phyloP scores from a whole-genome alignment of 1,140 invertebrate species.

The Tenebrio molitor region DNA sequence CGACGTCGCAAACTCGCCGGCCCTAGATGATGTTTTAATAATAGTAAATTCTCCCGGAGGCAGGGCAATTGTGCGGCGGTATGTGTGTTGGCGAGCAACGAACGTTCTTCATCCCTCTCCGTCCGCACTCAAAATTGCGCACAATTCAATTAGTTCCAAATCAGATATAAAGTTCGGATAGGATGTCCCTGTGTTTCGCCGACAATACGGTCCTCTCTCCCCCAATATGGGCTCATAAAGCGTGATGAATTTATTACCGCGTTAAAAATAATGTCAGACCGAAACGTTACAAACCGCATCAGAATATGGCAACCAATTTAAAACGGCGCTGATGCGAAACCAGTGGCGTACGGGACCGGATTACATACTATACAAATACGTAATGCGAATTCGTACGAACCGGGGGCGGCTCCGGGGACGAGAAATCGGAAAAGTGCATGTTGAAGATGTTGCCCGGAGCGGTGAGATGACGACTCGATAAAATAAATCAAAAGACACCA shows the following conservation, averaged over 20 bases:
- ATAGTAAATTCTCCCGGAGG: constrained; percentile 46
- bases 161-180: constrained; percentile 49
- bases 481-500: constrained; percentile 30
- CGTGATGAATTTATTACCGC: constrained; percentile 53
- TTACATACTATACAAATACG: constrained; percentile 1
- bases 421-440: constrained; percentile 5
- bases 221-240: constrained; percentile 50
- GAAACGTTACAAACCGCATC: constrained; percentile 49
- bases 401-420: too few relatives aligned
- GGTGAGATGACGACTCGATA: constrained; percentile 20
- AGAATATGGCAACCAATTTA: constrained; percentile 49
- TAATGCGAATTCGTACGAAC: too few relatives aligned
- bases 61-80: constrained; percentile 23
- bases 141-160: constrained; percentile 51
- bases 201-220: constrained; percentile 42
- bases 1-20: constrained; percentile 33
- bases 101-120: constrained; percentile 26
- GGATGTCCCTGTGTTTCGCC: constrained; percentile 43
- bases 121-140: constrained; percentile 35
- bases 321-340: constrained; percentile 36
- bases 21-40: constrained; percentile 50
- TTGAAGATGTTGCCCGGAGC: constrained; percentile 9
- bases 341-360: constrained; percentile 19
- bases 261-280: constrained; percentile 52
- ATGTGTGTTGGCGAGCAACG: constrained; percentile 16